Percentiles rank a stretch among this genome's conserved stretches.
phyloP scores from a whole-genome alignment of 2,113 vertebrate species.

The Galbula dea region DNA sequence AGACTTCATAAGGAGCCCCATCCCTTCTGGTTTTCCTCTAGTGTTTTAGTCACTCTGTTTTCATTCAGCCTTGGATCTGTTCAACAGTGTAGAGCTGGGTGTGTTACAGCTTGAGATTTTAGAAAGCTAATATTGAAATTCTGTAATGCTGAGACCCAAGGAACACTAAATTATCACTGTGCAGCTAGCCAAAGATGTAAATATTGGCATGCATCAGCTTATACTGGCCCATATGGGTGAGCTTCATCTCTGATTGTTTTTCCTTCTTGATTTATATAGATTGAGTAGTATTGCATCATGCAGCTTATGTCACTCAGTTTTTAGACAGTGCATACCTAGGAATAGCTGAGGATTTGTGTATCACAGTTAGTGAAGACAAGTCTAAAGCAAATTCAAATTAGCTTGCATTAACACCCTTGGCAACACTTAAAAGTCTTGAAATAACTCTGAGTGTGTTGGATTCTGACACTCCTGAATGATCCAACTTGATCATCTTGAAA shows the following conservation, averaged over 20 bases:
- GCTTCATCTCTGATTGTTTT: neutral
- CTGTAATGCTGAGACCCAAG: neutral
- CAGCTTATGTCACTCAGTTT: neutral
- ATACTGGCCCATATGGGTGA: neutral
- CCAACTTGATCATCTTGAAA: neutral
- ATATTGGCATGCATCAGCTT: neutral
- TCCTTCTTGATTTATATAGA: neutral
- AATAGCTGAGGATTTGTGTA: neutral
- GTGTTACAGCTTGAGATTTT: neutral
- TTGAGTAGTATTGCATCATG: neutral
- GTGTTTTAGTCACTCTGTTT: neutral
- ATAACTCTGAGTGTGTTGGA: neutral
- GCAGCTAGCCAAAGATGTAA: neutral
- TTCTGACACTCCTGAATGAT: neutral
- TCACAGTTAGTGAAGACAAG: neutral
- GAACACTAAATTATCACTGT: neutral
- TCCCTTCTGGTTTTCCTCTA: neutral
- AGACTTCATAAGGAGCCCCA: neutral
- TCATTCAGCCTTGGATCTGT: neutral
- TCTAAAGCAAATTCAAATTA: neutral
- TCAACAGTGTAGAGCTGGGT: neutral
- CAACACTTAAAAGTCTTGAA: neutral
- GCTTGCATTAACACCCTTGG: neutral
- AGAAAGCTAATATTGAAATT: neutral
- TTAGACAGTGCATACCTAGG: neutral